phyloP scores from a whole-genome alignment of 2,888 invertebrate genomes.

The Metacarcinus magister region DNA sequence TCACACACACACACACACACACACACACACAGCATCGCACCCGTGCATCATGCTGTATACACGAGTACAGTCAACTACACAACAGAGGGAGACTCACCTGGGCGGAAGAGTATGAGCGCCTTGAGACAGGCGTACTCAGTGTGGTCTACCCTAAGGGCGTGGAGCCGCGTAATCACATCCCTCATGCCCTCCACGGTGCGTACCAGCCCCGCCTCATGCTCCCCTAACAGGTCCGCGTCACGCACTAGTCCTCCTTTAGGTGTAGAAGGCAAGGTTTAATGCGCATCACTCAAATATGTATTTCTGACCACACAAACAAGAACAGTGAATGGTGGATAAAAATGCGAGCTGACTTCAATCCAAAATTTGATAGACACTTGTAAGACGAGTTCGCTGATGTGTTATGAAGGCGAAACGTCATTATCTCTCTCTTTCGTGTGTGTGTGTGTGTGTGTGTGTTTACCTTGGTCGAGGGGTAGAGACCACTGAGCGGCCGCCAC shows the following conservation, averaged over 20 bases:
- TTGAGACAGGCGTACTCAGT: slow-evolving; percentile 94
- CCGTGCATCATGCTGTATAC: too few species aligned
- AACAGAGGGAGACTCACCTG: slow-evolving; percentile 87
- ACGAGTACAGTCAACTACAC: neutral
- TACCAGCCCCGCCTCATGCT: slow-evolving; percentile 76
- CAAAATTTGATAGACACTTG: neutral
- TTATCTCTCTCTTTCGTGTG: neutral
- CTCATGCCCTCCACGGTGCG: slow-evolving; percentile 86
- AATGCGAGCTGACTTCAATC: neutral
- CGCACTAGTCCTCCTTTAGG: slow-evolving; percentile 61
- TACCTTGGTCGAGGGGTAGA: slow-evolving; percentile 90
- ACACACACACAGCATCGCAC: too few species aligned
- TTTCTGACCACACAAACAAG: neutral
- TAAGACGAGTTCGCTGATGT: neutral
- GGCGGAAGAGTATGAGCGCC: slow-evolving; percentile 91
- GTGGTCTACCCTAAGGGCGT: slow-evolving; percentile 89
- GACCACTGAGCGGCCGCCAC: slow-evolving; percentile 93
- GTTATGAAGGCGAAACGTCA: neutral
- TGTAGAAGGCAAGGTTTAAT: neutral
- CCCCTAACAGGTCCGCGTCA: slow-evolving; percentile 58
- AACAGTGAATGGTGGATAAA: neutral
- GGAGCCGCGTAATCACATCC: slow-evolving; percentile 89
- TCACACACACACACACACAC: too few species aligned
- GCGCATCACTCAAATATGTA: neutral
- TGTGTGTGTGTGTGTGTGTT: slow-evolving; percentile 67